Conservation (phyloP, 2,797 vertebrate species). For the Crenichthys baileyi region DNA sequence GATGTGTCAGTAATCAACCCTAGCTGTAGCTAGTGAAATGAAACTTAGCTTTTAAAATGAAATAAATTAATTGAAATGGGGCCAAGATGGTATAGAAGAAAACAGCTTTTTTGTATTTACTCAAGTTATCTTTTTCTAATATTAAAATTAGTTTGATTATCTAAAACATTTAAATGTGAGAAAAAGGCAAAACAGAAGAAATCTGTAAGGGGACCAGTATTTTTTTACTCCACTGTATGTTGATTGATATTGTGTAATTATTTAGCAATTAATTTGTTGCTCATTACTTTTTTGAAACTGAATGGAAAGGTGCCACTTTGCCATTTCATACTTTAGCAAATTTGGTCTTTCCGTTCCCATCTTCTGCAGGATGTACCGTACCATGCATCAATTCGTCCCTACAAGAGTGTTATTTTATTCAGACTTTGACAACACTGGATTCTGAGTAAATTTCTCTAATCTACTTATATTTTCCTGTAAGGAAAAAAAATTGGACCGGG, state of each 20-base stretch:
- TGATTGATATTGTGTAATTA: neutral
- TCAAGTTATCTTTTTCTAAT: neutral
- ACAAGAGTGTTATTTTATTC: no score
- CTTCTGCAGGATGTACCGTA: neutral
- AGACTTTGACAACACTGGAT: no score
- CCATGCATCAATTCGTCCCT: neutral
- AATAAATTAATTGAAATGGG: neutral
- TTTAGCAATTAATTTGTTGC: neutral
- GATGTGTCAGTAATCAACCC: neutral
- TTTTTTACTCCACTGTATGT: no score
- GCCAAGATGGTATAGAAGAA: neutral
- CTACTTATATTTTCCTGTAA: no score
- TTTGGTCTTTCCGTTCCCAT: no score
- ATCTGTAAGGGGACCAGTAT: no score
- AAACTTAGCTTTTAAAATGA: neutral
- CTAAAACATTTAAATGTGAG: neutral
- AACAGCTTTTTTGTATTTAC: neutral
- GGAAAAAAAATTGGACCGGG: no score
- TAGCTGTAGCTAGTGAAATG: neutral
- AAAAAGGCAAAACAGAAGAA: neutral
- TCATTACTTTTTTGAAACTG: neutral
- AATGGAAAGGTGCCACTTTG: neutral
- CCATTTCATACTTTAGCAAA: no score
- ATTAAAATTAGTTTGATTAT: neutral
- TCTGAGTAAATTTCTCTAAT: no score